Conservation (phyloP, 2,113 vertebrate genomes). For the Mus musculus region DNA sequence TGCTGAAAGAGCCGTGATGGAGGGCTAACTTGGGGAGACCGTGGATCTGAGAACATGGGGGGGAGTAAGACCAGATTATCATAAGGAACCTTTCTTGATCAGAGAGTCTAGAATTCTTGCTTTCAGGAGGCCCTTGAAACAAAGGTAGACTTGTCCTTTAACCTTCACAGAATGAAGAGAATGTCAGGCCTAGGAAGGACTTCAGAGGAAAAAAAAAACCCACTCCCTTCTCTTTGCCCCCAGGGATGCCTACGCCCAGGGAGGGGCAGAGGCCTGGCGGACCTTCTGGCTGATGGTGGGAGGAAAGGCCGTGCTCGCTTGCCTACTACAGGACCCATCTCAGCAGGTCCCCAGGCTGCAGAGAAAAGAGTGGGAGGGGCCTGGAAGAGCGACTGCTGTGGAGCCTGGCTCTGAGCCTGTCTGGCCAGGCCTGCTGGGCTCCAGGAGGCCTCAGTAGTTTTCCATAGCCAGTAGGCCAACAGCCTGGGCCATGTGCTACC, state of each 20-base stretch:
- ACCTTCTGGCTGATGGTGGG: not conserved
- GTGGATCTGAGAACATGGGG: not conserved
- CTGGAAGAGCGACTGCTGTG: not conserved
- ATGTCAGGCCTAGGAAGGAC: constrained; percentile 66
- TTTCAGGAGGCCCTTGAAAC: not conserved
- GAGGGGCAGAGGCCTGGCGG: not conserved
- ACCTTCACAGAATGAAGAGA: constrained; percentile 69
- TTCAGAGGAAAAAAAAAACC: constrained; percentile 56
- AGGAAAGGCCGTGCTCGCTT: not conserved
- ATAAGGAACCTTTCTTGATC: not conserved
- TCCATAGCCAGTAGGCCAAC: constrained; percentile 65
- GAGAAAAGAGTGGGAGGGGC: constrained; percentile 45
- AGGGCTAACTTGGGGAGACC: not conserved
- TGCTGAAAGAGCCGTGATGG: not conserved
- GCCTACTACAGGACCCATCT: constrained; percentile 21
- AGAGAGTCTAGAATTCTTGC: not conserved
- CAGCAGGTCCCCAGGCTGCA: not conserved
- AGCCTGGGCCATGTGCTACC: constrained; percentile 53
- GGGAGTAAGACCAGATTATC: not conserved
- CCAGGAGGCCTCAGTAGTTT: constrained; percentile 74
- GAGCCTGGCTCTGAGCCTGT: constrained; percentile 20
- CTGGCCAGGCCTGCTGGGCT: not conserved
- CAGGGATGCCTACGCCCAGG: constrained; percentile 6
- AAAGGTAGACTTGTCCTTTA: constrained; percentile 30
- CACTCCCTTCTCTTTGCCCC: not conserved